These are phyloP conservation scores for Tineola bisselliella DNA, from an alignment of 2,888 invertebrate genomes.

Conservation along the genomic window DNA sequence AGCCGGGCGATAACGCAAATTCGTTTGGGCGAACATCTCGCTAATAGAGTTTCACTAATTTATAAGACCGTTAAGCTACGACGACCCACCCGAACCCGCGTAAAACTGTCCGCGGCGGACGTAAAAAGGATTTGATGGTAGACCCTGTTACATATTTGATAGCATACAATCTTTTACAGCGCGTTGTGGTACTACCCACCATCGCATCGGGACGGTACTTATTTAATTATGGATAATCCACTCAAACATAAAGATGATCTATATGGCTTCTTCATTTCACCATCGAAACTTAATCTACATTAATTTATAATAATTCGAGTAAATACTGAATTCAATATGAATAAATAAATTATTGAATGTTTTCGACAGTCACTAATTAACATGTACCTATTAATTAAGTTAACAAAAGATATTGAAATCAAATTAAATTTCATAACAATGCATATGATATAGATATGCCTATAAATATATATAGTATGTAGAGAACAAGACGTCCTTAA, in stretches of 20 bases:
- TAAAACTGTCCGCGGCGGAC: slow-evolving; percentile 54
- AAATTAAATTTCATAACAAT: background rate
- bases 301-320: no score
- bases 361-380: background rate
- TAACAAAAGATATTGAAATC: background rate
- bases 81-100: slow-evolving; percentile 32
- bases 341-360: no score
- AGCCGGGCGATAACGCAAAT: slow-evolving; percentile 66
- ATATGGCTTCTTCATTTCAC: background rate
- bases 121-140: slow-evolving; percentile 59
- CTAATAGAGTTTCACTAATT: slow-evolving; percentile 69
- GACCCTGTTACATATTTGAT: slow-evolving; percentile 57
- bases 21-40: slow-evolving; percentile 64
- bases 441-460: slow-evolving; percentile 17
- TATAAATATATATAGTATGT: no score
- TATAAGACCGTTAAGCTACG: slow-evolving; percentile 59
- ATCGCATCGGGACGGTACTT: slow-evolving; percentile 22
- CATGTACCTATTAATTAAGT: background rate
- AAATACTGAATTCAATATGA: no score
- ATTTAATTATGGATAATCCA: background rate
- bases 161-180: slow-evolving; percentile 43
- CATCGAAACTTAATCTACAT: no score
- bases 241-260: background rate
- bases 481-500: slow-evolving; percentile 31
- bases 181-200: slow-evolving; percentile 16